Conservation (phyloP, 2,797 vertebrate genomes). For the Tolypeutes matacus region DNA sequence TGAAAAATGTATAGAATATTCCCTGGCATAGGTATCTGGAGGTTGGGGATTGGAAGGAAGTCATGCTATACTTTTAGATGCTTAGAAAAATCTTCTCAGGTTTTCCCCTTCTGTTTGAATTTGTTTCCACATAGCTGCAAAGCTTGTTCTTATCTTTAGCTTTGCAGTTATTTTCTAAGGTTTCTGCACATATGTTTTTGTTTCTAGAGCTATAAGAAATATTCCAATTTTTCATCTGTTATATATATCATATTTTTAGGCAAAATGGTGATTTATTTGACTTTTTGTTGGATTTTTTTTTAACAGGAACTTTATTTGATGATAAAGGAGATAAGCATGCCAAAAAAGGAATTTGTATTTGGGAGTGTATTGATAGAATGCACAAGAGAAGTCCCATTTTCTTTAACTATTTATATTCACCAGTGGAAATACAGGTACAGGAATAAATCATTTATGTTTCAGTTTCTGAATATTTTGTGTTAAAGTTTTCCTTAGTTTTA, state of each 20-base stretch:
- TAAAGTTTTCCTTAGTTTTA: conserved; percentile 64
- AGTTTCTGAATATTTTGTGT: conserved; percentile 69
- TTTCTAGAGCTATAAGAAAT: not conserved
- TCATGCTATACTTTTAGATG: not conserved
- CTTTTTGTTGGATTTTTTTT: conserved; percentile 67
- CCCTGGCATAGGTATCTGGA: not conserved
- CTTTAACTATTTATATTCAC: conserved; percentile 97
- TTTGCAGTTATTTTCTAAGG: conserved; percentile 55
- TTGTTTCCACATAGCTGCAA: not conserved
- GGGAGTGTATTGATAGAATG: conserved; percentile 97
- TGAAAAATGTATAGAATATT: conserved; percentile 46
- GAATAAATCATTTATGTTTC: conserved; percentile 57
- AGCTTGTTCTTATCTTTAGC: conserved; percentile 11
- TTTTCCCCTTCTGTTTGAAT: not conserved
- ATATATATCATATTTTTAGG: conserved; percentile 22
- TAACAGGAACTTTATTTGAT: conserved; percentile 95
- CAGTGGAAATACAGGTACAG: conserved; percentile 92
- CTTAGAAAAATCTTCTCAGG: not conserved
- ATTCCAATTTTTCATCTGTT: conserved; percentile 50
- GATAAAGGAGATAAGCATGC: conserved; percentile 97
- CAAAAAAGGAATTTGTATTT: conserved; percentile 96
- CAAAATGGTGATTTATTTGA: conserved; percentile 46
- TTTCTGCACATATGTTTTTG: not conserved
- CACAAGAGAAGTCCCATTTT: conserved; percentile 96
- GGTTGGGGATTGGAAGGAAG: not conserved